A percentile compares a stretch with the other conserved stretches of the same genome.
Evolutionary conservation across 2,888 invertebrate genomes (phyloP).

Genomic region (Desoria tigrina): DNA sequence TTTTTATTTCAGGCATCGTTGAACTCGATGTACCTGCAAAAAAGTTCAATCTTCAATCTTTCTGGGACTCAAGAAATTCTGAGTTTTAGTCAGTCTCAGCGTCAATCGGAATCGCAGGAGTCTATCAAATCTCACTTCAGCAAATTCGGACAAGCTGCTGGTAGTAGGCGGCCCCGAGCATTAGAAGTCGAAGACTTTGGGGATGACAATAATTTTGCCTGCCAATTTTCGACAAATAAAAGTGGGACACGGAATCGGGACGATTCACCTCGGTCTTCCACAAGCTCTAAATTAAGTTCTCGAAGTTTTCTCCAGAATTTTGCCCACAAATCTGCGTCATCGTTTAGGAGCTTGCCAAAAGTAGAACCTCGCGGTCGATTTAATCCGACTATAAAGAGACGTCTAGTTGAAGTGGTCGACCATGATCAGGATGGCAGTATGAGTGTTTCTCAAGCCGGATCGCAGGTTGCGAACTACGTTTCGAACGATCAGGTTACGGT

Average conservation of each 20-base stretch:
- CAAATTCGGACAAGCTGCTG: too few species aligned
- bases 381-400: too few species aligned
- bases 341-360: too few species aligned
- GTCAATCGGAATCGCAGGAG: not conserved
- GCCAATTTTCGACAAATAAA: not conserved
- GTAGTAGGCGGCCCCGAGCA: too few species aligned
- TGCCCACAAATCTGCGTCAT: not conserved
- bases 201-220: not conserved
- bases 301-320: not conserved
- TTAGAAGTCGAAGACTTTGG: too few species aligned
- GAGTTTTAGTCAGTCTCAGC: not conserved
- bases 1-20: conserved; percentile 26
- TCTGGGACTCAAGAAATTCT: not conserved
- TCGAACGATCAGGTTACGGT: too few species aligned
- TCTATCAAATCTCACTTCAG: too few species aligned
- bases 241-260: not conserved
- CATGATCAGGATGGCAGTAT: too few species aligned
- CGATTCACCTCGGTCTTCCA: not conserved
- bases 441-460: too few species aligned
- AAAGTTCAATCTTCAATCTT: conserved; percentile 24
- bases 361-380: too few species aligned
- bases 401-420: too few species aligned
- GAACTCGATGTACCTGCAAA: conserved; percentile 17
- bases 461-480: too few species aligned
- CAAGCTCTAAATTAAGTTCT: not conserved